phyloP scores from a whole-genome alignment of 2,888 invertebrate species.

The Ellobium chinense region DNA sequence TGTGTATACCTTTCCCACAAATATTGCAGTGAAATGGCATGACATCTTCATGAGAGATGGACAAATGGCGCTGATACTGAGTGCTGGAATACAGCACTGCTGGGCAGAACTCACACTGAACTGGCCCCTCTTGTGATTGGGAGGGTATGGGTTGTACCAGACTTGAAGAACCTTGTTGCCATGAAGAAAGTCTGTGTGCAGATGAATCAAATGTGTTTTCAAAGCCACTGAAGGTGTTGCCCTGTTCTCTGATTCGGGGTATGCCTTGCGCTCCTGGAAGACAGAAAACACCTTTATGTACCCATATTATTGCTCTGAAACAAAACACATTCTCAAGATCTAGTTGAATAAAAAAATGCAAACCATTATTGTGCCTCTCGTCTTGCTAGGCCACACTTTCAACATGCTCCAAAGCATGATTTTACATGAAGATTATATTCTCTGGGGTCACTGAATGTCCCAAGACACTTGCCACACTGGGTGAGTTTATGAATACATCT shows the following conservation, averaged over 20 bases:
- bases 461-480: conserved; percentile 31
- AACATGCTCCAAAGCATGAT: no score
- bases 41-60: neutral
- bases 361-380: no score
- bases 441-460: neutral
- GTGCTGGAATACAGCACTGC: neutral
- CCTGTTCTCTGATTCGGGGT: neutral
- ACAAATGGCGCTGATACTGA: neutral
- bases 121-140: neutral
- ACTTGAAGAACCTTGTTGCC: neutral
- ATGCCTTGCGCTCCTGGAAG: conserved; percentile 1
- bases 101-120: conserved; percentile 24
- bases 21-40: conserved; percentile 29
- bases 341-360: no score
- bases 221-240: neutral
- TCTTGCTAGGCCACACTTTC: no score
- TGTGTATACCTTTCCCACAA: conserved; percentile 38
- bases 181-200: neutral
- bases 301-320: no score
- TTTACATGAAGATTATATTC: conserved; percentile 28
- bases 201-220: neutral
- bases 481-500: conserved; percentile 25
- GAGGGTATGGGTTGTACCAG: neutral
- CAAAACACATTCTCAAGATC: no score
- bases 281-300: conserved; percentile 34